phyloP scores from a whole-genome alignment of 2,113 vertebrate species.

The Guaruba guarouba region DNA sequence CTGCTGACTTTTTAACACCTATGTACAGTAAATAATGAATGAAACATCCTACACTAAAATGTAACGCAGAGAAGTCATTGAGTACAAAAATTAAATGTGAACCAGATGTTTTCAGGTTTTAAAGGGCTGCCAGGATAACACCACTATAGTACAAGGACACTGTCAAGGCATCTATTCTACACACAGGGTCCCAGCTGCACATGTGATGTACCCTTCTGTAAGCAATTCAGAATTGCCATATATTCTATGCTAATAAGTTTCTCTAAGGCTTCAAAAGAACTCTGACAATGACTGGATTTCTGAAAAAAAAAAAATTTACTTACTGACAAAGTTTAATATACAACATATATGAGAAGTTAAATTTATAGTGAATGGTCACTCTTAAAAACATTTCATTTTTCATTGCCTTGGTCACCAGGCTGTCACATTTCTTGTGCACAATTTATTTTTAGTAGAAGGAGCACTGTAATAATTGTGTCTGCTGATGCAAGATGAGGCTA shows the following conservation, averaged over 20 bases:
- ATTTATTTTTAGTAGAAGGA: background rate
- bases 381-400: conserved; percentile 6
- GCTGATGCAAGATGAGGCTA: background rate
- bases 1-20: background rate
- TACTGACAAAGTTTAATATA: background rate
- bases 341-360: background rate
- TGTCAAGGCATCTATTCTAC: conserved; percentile 38
- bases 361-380: background rate
- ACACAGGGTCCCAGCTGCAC: conserved; percentile 28
- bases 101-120: conserved; percentile 57
- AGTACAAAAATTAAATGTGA: conserved; percentile 52
- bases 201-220: conserved; percentile 33
- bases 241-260: conserved; percentile 40
- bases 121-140: conserved; percentile 29
- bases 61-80: conserved; percentile 14
- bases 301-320: background rate
- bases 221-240: conserved; percentile 25
- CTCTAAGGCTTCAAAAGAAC: conserved; percentile 13
- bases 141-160: background rate
- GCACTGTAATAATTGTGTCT: background rate
- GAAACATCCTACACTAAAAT: conserved; percentile 4
- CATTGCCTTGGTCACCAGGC: background rate
- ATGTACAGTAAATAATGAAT: conserved; percentile 39
- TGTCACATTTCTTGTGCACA: background rate
- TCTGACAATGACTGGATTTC: conserved; percentile 1